Evolutionary conservation across 2,888 invertebrate species (phyloP).

Genomic region (Physocephala rufipes): DNA sequence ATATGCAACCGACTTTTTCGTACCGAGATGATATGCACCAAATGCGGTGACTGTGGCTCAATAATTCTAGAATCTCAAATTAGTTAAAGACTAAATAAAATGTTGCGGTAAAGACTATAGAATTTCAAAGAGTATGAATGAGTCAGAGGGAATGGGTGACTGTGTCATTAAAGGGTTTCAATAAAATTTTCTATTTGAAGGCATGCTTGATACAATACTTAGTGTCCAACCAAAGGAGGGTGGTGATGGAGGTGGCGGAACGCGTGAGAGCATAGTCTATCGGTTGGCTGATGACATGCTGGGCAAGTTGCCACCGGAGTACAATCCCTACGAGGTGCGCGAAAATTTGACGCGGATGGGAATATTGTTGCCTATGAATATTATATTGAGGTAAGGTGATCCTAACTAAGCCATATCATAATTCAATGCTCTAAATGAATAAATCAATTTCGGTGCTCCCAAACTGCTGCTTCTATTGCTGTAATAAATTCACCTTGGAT

Average conservation of each 20-base stretch:
- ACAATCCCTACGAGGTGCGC: conserved; percentile 87
- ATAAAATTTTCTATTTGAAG: conserved; percentile 51
- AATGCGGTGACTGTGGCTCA: too few relatives aligned
- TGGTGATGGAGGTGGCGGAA: conserved; percentile 89
- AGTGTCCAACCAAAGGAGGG: conserved; percentile 98
- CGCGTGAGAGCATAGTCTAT: conserved; percentile 91
- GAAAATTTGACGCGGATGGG: conserved; percentile 93
- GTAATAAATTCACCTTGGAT: neutral
- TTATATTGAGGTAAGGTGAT: conserved; percentile 77
- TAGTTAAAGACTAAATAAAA: neutral
- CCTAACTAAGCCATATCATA: neutral
- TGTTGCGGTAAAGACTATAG: neutral
- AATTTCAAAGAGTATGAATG: too few relatives aligned
- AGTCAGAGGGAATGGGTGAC: too few relatives aligned
- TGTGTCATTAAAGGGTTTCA: too few relatives aligned
- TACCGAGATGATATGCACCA: too few relatives aligned
- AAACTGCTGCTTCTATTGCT: too few relatives aligned
- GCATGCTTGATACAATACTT: conserved; percentile 90
- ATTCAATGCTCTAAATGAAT: too few relatives aligned
- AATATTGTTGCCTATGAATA: conserved; percentile 92
- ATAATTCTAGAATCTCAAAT: too few relatives aligned
- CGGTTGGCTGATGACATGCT: conserved; percentile 93
- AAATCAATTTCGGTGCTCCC: too few relatives aligned
- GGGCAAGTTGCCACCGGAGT: conserved; percentile 83
- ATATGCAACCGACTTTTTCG: too few relatives aligned